These are phyloP conservation scores for Drosophila ananassae DNA, from an alignment of 1,140 invertebrate genomes.

Conservation along the genomic window DNA sequence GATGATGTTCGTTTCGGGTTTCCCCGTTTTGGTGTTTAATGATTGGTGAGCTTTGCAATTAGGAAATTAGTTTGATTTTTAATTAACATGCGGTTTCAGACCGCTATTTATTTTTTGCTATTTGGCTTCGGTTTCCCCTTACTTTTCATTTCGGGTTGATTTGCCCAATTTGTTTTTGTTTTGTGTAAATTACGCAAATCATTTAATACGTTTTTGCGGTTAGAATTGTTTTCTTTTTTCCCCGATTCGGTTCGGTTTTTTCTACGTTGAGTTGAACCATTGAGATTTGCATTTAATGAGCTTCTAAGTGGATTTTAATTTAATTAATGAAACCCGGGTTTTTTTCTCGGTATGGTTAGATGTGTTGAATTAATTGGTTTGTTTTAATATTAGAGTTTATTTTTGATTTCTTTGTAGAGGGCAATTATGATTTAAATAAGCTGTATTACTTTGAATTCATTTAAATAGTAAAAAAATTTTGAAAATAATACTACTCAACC, in stretches of 20 bases:
- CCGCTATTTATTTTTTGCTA: slow-evolving; percentile 52
- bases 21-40: slow-evolving; percentile 65
- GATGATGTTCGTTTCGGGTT: slow-evolving; percentile 23
- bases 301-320: slow-evolving; percentile 81
- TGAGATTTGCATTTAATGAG: slow-evolving; percentile 79
- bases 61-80: slow-evolving; percentile 83
- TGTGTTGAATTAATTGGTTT: slow-evolving; percentile 41
- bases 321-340: slow-evolving; percentile 64
- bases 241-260: slow-evolving; percentile 23
- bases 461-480: not conserved
- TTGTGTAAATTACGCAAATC: slow-evolving; percentile 71
- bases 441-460: not conserved
- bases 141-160: slow-evolving; percentile 4
- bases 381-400: slow-evolving; percentile 3
- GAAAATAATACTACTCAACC: no score
- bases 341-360: slow-evolving; percentile 31
- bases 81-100: slow-evolving; percentile 78
- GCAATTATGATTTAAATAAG: not conserved
- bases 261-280: slow-evolving; percentile 29
- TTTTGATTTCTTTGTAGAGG: not conserved
- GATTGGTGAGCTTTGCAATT: slow-evolving; percentile 79
- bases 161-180: slow-evolving; percentile 46
- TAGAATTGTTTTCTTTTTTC: slow-evolving; percentile 66
- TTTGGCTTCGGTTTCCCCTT: slow-evolving; percentile 38
- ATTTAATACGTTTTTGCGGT: slow-evolving; percentile 81